These are phyloP conservation scores for Graptemys geographica DNA, from an alignment of 2,797 vertebrate species.

Conservation along the genomic window DNA sequence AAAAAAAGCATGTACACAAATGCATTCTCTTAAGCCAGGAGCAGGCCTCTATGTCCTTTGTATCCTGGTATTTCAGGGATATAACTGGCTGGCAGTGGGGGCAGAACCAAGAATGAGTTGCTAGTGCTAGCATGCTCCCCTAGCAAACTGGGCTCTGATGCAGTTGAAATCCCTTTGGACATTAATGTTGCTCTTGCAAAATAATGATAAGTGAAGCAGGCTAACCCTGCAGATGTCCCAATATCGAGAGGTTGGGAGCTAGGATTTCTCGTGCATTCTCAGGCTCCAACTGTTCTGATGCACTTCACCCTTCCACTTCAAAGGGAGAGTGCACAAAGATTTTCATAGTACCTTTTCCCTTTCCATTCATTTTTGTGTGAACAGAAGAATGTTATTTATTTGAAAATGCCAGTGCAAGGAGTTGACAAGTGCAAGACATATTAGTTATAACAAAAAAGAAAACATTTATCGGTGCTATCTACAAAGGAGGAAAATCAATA, in stretches of 20 bases:
- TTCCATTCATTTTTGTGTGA: background rate
- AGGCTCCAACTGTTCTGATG: background rate
- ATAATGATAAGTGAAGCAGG: background rate
- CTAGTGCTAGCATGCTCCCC: accelerated
- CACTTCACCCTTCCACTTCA: background rate
- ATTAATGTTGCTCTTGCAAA: background rate
- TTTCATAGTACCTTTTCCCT: background rate
- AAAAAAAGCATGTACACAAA: background rate
- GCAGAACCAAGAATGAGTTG: background rate
- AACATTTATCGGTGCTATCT: background rate
- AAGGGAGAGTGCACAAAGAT: background rate
- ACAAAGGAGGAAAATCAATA: background rate
- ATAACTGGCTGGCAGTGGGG: background rate
- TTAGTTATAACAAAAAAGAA: background rate
- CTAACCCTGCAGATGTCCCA: background rate
- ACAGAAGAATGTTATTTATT: background rate
- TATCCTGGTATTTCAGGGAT: background rate
- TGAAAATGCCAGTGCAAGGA: background rate
- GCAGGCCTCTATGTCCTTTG: background rate
- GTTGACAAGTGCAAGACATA: background rate
- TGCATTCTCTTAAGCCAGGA: background rate
- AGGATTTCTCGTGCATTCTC: background rate
- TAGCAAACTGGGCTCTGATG: accelerated
- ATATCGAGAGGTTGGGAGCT: background rate
- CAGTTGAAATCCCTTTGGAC: background rate